These are phyloP conservation scores for Catharus minimus DNA, from an alignment of 2,113 vertebrate genomes.

Conservation along the genomic window DNA sequence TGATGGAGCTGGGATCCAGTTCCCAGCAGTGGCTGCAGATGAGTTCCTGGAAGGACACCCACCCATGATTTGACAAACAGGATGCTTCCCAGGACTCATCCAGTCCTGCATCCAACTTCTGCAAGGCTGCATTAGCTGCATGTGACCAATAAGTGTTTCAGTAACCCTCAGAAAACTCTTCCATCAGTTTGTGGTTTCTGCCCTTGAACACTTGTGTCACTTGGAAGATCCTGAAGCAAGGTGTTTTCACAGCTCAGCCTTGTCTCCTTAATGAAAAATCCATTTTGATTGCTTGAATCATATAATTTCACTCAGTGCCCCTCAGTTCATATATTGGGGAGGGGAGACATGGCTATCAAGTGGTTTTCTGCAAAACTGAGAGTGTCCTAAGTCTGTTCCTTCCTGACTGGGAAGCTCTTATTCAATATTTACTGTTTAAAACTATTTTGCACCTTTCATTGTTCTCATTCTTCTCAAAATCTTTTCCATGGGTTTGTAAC, in stretches of 20 bases:
- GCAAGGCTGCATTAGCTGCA: neutral
- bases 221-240: neutral
- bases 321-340: neutral
- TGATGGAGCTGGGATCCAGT: neutral
- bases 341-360: too few relatives aligned
- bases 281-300: neutral
- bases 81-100: neutral
- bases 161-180: neutral
- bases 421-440: neutral
- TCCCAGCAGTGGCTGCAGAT: neutral
- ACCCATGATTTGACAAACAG: accelerated
- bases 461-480: neutral
- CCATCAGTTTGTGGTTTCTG: neutral
- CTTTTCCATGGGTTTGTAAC: neutral
- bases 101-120: accelerated
- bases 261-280: neutral
- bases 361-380: neutral
- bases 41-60: neutral
- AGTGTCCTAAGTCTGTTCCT: neutral
- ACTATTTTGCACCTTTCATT: neutral
- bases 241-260: neutral
- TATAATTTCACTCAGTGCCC: neutral
- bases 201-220: neutral
- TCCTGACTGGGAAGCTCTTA: neutral
- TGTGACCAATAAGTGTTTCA: neutral